Evolutionary conservation across 2,888 invertebrate genomes (phyloP), one percentile per base, ranked within the genome.

Genomic region (Melinaea marsaeus): DNA sequence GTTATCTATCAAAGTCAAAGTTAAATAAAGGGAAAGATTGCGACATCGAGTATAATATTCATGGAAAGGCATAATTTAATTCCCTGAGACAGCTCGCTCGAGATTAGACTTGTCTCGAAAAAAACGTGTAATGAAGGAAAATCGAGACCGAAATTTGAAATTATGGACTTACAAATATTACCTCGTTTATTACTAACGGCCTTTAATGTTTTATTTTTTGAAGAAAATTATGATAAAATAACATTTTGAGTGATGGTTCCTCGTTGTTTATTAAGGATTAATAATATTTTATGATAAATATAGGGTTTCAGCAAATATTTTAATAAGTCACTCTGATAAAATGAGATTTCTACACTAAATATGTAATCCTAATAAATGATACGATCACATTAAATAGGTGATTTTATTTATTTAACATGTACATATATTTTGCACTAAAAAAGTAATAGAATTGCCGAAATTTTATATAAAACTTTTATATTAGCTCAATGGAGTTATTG

Each of bases 11-110:
- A 75, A 75, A 76, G 76, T 72, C 74, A 71, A 71, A 71, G 73
- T 75, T 76, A 74, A 75, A 71, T 71, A 85, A 77, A 78, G 74
- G 80, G 82, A 86, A 84, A 84, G 80, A 86, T 84, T 80, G 84
- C 79, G 79, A 82, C 81, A 79, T 78, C 80, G 75, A 77, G 80
- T 90, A 84, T 88, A 89, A 90, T 89, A 90, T 90, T 90, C 90
- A 90, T 90, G 86, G 81, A 85, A 89, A 86, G 77, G 72, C 83
- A 88, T 90, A 87, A 89, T 88, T 90, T 88, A 84, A 89, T 89
- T 88, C 83, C 35, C 66, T 62, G 77, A 81, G 85, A 87, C 86
- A 83, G 83, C 72, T 77, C 74, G 73, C 76, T 71, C 78, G 76
- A 84, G 86, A 87, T 88, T 86, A 86, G 80, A 75, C 76, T 82